Percentiles rank a stretch among this genome's conserved stretches.
Conservation (phyloP, 2,888 invertebrate genomes). For the Scaptomyza cyrtandrae region DNA sequence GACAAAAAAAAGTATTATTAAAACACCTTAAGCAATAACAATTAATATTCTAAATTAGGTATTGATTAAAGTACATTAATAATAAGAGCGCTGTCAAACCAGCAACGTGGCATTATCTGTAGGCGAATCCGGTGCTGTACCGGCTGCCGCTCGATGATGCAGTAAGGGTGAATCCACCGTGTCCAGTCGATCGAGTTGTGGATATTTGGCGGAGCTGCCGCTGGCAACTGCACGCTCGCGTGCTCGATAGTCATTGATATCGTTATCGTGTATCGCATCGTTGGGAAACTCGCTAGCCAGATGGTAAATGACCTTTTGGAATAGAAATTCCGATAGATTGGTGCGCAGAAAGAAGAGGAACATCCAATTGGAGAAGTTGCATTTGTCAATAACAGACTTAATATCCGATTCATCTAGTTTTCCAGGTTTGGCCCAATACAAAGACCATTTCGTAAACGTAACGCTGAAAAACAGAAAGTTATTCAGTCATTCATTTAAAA, state of each 20-base stretch:
- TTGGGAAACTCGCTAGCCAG: conserved; percentile 81
- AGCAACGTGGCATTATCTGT: conserved; percentile 30
- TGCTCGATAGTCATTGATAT: conserved; percentile 65
- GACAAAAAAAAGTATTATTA: conserved; percentile 15
- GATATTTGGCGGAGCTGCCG: conserved; percentile 43
- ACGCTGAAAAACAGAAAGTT: conserved; percentile 79
- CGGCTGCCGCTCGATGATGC: conserved; percentile 41
- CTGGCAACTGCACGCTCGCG: conserved; percentile 35
- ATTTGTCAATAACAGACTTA: conserved; percentile 88
- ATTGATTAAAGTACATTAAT: conserved; percentile 37
- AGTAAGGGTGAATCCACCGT: conserved; percentile 74
- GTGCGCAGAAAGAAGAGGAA: conserved; percentile 92
- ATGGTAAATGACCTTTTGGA: conserved; percentile 85
- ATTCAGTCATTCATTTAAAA: no score
- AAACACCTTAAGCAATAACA: conserved; percentile 4
- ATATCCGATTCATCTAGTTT: conserved; percentile 88
- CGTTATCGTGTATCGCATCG: conserved; percentile 74
- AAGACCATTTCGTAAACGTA: conserved; percentile 88
- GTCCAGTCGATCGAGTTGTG: conserved; percentile 53
- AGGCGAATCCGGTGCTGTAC: conserved; percentile 5
- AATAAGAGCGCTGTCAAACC: conserved; percentile 24
- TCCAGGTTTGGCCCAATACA: conserved; percentile 87
- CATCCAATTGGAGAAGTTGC: conserved; percentile 92
- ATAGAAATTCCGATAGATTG: conserved; percentile 92
- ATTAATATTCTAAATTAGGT: conserved; percentile 35